Base-by-base conservation (phyloP, 2,797 vertebrate species). In the Clarias fuscus region DNA sequence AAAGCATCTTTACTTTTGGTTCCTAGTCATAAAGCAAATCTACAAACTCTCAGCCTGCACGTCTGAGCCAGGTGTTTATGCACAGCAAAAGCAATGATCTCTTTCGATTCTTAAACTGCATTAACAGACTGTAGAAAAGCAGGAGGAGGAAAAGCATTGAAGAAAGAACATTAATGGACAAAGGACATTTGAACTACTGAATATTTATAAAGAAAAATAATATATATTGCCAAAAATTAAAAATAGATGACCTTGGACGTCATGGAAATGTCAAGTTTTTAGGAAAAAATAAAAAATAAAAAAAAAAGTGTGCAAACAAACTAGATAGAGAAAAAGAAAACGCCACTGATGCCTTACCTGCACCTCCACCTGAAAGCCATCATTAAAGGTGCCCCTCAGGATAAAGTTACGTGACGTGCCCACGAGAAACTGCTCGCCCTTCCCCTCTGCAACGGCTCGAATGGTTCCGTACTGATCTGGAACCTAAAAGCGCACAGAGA, bases 401-500 rank as follows among this genome's bases (percentile, higher is more conserved):
- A 99, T 95, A 92, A 98, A 99, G 92, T 99, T 99, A 43, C 97
- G 94, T 0, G 98, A 98, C 11, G 98, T 99, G 22, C 98, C 98
- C 4, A 99, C 96, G 92, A 99, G 93, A 91, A 99, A 97, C 64
- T 99, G 96, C 58, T 98, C 97, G 75, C 95, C 96, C 91, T 97
- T 98, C 86, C 98, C 98, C 93, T 99, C 98, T 0, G 98, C 96
- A 82, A 99, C 96, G 0, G 98, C 97, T 91, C 98, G 94, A 91
- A 99, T 99, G 87, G 96, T 96, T 91, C 98, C 98, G 37, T 97
- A 99, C 88, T 98, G 97, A 92, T 99, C 98, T 48, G 98, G 98
- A 89, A 99, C 97, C 98, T 99, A 37, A 62, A 43, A 3, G 0
- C 56, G 17, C 27, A 77, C n/a, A 4, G 24, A 43, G 22, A 4